Evolutionary conservation across 2,888 invertebrate genomes (phyloP).

Genomic region (Aspidapion aeneum): DNA sequence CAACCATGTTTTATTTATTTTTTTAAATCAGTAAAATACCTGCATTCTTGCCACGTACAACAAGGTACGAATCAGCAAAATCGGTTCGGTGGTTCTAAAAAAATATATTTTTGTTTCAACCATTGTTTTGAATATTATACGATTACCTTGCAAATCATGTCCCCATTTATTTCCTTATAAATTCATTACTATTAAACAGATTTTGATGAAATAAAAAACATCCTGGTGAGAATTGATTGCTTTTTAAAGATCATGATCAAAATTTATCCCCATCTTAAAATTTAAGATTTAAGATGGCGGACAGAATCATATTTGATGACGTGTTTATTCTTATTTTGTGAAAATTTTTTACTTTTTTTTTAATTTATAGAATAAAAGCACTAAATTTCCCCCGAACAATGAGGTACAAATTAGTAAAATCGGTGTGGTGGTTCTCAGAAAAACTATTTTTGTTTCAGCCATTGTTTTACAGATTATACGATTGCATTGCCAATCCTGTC

Average conservation of each 20-base stretch:
- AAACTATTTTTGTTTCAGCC: neutral
- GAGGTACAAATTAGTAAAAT: neutral
- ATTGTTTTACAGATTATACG: neutral
- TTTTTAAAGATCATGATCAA: neutral
- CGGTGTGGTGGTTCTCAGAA: neutral
- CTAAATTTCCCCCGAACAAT: neutral
- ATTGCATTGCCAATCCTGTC: neutral
- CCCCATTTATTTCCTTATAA: neutral
- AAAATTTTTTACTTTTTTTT: neutral
- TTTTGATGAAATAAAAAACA: neutral
- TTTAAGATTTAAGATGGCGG: neutral
- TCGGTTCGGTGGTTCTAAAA: neutral
- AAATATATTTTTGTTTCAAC: neutral
- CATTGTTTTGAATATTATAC: neutral
- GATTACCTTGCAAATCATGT: neutral
- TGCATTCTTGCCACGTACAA: neutral
- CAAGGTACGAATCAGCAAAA: neutral
- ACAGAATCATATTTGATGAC: neutral
- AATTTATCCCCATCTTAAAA: neutral
- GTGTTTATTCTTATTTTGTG: neutral
- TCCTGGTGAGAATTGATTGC: neutral
- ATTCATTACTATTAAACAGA: neutral
- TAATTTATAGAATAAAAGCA: neutral
- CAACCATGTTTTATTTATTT: neutral
- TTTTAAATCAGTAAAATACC: neutral